Percentiles rank a stretch among this genome's conserved stretches.
These are phyloP conservation scores for Riptortus pedestris DNA, from an alignment of 1,140 invertebrate genomes.

Conservation along the genomic window DNA sequence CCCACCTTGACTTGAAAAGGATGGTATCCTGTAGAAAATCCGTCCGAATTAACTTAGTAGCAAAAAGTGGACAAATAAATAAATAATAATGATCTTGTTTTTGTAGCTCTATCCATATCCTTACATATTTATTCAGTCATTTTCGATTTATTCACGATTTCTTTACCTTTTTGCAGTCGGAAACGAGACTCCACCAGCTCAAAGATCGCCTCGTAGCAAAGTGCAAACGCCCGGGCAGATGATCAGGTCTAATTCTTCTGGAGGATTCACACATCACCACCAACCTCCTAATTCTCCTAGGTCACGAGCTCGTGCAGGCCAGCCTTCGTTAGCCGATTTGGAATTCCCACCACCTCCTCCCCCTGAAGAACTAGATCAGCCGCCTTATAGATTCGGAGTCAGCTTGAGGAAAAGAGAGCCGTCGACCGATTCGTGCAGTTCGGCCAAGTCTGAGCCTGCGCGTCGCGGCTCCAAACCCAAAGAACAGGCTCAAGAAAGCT, in stretches of 20 bases:
- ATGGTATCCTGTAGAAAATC: no score
- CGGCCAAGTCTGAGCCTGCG: slow-evolving; percentile 36
- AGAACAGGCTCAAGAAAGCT: slow-evolving; percentile 27
- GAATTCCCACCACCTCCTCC: slow-evolving; percentile 76
- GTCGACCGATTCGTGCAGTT: slow-evolving; percentile 48
- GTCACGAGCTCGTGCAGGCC: slow-evolving; percentile 31
- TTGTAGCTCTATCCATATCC: no score
- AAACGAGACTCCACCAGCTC: slow-evolving; percentile 34
- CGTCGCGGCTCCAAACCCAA: slow-evolving; percentile 32
- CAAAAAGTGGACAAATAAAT: no score
- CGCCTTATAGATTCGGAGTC: slow-evolving; percentile 46
- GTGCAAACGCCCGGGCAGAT: slow-evolving; percentile 56
- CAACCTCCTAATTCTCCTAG: slow-evolving; percentile 46
- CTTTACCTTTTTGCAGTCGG: slow-evolving; percentile 2
- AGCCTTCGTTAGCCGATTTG: slow-evolving; percentile 58
- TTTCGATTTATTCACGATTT: no score
- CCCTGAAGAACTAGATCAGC: slow-evolving; percentile 41
- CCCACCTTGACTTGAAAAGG: no score
- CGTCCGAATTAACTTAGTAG: no score
- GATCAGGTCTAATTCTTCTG: slow-evolving; percentile 73
- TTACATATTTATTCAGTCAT: no score
- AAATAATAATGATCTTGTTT: no score
- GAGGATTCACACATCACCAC: slow-evolving; percentile 51
- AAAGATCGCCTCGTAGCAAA: slow-evolving; percentile 49
- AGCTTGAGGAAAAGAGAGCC: slow-evolving; percentile 55